A percentile compares a stretch with the other conserved stretches of the same genome.
Evolutionary conservation across 2,797 vertebrate species (phyloP).

Genomic region (Pseudochirops cupreus): DNA sequence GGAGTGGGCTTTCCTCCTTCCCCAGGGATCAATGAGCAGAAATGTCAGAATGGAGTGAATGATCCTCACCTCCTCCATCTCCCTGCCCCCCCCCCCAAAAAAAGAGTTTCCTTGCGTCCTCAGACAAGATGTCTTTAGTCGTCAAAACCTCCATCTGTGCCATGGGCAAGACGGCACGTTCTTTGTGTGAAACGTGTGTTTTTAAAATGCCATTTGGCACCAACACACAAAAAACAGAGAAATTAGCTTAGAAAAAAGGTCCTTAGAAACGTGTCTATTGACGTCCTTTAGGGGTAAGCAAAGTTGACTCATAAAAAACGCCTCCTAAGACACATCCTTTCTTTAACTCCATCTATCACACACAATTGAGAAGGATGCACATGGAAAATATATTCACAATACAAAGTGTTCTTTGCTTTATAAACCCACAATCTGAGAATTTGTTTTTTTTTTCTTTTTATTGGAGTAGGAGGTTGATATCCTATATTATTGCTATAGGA

Average conservation of each 20-base stretch:
- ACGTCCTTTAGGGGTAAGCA: constrained; percentile 67
- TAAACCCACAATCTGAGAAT: constrained; percentile 51
- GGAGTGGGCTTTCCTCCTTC: constrained; percentile 45
- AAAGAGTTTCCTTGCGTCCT: constrained; percentile 77
- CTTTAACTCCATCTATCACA: constrained; percentile 70
- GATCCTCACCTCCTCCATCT: constrained; percentile 54
- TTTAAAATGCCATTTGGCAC: constrained; percentile 81
- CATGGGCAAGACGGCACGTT: constrained; percentile 74
- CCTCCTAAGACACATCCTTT: constrained; percentile 71
- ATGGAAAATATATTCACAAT: constrained; percentile 62
- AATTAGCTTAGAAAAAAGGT: constrained; percentile 76
- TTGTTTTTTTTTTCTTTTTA: background rate
- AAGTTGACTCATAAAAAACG: constrained; percentile 74
- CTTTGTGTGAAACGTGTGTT: constrained; percentile 80
- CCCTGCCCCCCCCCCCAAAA: background rate
- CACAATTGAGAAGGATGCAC: constrained; percentile 73
- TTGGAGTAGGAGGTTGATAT: background rate
- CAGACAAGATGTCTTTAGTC: constrained; percentile 76
- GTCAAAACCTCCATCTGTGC: constrained; percentile 78
- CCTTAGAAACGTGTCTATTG: constrained; percentile 75
- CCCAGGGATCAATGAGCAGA: constrained; percentile 60
- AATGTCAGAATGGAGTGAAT: constrained; percentile 61
- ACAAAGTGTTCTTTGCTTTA: constrained; percentile 42
- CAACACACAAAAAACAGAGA: constrained; percentile 74
- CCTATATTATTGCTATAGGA: background rate